Evolutionary conservation across 2,113 vertebrate genomes (phyloP).

Genomic region (Hemiprocne comata): DNA sequence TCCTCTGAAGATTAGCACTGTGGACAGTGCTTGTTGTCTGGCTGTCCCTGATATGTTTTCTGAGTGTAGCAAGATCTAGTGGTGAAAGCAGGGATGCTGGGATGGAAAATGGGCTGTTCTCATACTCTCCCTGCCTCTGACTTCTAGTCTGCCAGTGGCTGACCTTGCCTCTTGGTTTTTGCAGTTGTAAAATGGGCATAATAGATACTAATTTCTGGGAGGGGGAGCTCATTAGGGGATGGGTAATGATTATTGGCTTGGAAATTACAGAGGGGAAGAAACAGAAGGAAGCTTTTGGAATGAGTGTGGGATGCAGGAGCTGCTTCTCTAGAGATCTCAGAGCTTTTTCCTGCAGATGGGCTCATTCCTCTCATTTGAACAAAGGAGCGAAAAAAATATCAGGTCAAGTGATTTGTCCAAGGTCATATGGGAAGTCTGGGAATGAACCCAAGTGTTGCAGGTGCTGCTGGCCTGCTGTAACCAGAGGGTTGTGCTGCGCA

Average conservation of each 20-base stretch:
- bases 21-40: slow-evolving; percentile 5
- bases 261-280: slow-evolving; percentile 23
- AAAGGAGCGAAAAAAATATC: not conserved
- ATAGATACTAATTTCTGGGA: not conserved
- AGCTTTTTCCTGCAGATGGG: not conserved
- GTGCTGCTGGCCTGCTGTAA: not conserved
- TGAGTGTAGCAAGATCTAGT: not conserved
- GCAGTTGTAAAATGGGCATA: not conserved
- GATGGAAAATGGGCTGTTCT: not conserved
- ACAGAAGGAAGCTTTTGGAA: not conserved
- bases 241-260: slow-evolving; percentile 23
- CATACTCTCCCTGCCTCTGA: not conserved
- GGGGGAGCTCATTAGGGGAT: not conserved
- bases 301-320: not conserved
- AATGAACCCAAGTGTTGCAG: not conserved
- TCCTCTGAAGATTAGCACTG: slow-evolving; percentile 45
- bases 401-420: not conserved
- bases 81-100: slow-evolving; percentile 12
- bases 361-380: not conserved
- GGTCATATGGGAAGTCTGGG: not conserved
- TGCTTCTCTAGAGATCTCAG: not conserved
- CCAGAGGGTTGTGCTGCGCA: not conserved
- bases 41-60: not conserved
- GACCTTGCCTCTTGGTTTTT: slow-evolving; percentile 3
- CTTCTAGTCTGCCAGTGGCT: not conserved